Base-by-base conservation (phyloP, 2,888 invertebrate species). In the Lottia gigantea region DNA sequence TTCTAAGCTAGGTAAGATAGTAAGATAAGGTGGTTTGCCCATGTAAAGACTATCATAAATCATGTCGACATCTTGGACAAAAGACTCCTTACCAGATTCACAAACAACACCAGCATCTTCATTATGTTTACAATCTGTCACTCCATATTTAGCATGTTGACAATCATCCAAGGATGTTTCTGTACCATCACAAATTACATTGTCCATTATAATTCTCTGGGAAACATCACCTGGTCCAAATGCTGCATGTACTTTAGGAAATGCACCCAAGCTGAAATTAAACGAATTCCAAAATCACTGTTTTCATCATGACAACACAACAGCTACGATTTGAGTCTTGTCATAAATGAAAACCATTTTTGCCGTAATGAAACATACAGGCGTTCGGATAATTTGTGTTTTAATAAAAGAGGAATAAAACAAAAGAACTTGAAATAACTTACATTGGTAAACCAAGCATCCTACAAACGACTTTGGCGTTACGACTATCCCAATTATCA, bases 21-120 rank as follows among this genome's bases (percentile, higher is more conserved):
- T n/a, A n/a, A n/a, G n/a, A n/a, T n/a, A n/a, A n/a, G n/a, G n/a
- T n/a, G n/a, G n/a, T n/a, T n/a, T n/a, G 31, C 31, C 6, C 31
- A 6, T 31, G 31, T 31, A 40, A 11, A 40, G 40, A 6, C 1
- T 40, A 40, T 40, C 40, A 31, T 8, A 40, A 40, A 40, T 1
- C 3, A 31, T 4, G 31, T 6, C 6, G 31, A 31, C 2, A 31
- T 31, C 31, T 31, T 40, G 7, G 40, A 40, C 2, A 40, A 11
- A 40, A 40, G 40, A 40, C 40, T 40, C 40, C 40, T 19, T 55
- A 55, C 55, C 55, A 23, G 55, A 23, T 12, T 55, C 55, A 66
- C 80, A 81, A n/a, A 79, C 75, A 25, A 81, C 80, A 11, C 77
- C 74, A 8, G 73, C 79, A 70, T 81, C 80, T 45, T 81, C 79